Conservation (phyloP, 2,888 invertebrate species). For the Hirtodrosophila confusa region DNA sequence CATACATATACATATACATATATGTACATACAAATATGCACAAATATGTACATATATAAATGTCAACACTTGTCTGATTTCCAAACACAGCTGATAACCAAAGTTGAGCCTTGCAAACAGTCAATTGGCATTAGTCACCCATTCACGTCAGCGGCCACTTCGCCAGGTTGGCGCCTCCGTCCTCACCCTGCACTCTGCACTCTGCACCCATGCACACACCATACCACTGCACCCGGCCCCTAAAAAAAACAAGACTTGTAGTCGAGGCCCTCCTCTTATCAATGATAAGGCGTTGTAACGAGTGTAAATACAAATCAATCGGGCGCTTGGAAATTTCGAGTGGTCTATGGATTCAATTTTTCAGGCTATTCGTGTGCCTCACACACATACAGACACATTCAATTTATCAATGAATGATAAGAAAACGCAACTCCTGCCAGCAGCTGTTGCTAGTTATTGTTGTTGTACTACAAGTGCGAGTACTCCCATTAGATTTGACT, state of each 20-base stretch:
- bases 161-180: slow-evolving; percentile 26
- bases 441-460: slow-evolving; percentile 1
- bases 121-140: slow-evolving; percentile 42
- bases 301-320: slow-evolving; percentile 30
- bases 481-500: slow-evolving; percentile 3
- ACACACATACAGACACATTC: slow-evolving; percentile 5
- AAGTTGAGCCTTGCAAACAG: slow-evolving; percentile 48
- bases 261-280: slow-evolving; percentile 28
- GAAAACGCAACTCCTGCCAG: slow-evolving; percentile 3
- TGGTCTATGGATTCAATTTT: slow-evolving; percentile 32
- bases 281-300: slow-evolving; percentile 41
- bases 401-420: slow-evolving; percentile 76
- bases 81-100: slow-evolving; percentile 70
- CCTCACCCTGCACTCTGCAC: no score
- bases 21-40: neutral
- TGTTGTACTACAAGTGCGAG: slow-evolving; percentile 2
- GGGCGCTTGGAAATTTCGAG: slow-evolving; percentile 42
- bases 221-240: slow-evolving; percentile 26
- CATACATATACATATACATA: neutral
- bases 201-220: neutral
- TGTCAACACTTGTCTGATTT: slow-evolving; percentile 73
- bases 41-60: slow-evolving; percentile 37
- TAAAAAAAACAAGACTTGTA: slow-evolving; percentile 18
- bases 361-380: slow-evolving; percentile 12
- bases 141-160: slow-evolving; percentile 33